Conservation (phyloP, 1,140 invertebrate genomes). For the Drosophila lini region DNA sequence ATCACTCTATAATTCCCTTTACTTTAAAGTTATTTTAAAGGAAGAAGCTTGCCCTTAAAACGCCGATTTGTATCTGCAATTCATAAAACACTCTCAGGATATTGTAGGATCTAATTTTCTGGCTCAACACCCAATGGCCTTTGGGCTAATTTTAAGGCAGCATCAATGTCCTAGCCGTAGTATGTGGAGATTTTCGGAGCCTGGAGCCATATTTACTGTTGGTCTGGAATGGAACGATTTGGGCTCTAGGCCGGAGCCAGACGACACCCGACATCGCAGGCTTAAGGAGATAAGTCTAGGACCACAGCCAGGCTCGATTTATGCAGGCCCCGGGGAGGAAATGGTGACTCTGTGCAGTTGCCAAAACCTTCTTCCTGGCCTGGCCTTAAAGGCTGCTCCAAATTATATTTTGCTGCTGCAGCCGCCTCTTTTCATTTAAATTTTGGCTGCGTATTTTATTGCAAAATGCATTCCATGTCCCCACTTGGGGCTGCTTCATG, state of each 20-base stretch:
- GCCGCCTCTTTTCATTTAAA: conserved; percentile 67
- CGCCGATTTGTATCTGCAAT: background rate
- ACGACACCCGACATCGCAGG: conserved; percentile 20
- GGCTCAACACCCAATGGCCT: conserved; percentile 44
- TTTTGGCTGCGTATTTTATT: conserved; percentile 74
- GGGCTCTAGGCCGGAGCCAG: conserved; percentile 30
- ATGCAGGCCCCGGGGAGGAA: conserved; percentile 28
- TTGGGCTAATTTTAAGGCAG: conserved; percentile 55
- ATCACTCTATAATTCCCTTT: no score
- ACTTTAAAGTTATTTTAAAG: background rate
- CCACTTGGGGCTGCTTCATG: conserved; percentile 50
- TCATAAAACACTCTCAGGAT: background rate
- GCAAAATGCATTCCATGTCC: conserved; percentile 43
- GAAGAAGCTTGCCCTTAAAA: no score
- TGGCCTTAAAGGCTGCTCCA: conserved; percentile 32
- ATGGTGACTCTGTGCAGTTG: conserved; percentile 14
- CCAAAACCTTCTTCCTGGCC: conserved; percentile 13
- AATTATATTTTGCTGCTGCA: conserved; percentile 21
- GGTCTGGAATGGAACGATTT: conserved; percentile 47
- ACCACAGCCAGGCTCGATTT: conserved; percentile 54
- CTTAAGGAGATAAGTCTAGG: conserved; percentile 57
- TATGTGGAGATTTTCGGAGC: conserved; percentile 48
- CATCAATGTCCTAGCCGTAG: conserved; percentile 34
- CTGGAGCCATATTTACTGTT: conserved; percentile 45
- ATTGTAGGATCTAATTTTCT: conserved; percentile 12